phyloP scores from a whole-genome alignment of 1,140 invertebrate genomes.

The Drosophila rhopaloa region DNA sequence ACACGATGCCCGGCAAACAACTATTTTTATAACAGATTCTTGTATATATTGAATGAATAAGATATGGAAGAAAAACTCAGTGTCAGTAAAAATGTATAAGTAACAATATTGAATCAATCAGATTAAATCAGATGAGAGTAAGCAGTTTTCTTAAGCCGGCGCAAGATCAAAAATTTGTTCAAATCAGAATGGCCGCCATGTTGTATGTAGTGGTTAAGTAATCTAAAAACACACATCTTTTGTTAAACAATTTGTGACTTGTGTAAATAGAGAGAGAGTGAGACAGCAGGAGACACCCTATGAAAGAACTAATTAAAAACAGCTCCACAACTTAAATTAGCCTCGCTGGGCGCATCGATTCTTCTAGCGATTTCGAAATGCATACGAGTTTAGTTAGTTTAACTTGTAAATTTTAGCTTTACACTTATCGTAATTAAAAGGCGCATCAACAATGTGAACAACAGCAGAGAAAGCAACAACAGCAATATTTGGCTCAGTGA shows the following conservation, averaged over 20 bases:
- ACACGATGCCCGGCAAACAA: constrained; percentile 38
- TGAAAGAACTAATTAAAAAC: constrained; percentile 46
- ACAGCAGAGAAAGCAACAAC: constrained; percentile 24
- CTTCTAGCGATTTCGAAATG: constrained; percentile 71
- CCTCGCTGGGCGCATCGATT: constrained; percentile 52
- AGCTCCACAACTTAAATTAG: constrained; percentile 51
- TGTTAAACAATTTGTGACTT: constrained; percentile 77
- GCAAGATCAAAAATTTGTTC: constrained; percentile 47
- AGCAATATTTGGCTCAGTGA: constrained; percentile 30
- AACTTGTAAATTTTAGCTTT: constrained; percentile 83
- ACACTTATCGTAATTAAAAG: constrained; percentile 69
- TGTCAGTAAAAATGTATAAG: constrained; percentile 59
- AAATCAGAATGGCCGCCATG: constrained; percentile 62
- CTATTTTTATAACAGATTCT: constrained; percentile 68
- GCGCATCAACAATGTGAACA: constrained; percentile 30
- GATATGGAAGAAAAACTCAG: constrained; percentile 62
- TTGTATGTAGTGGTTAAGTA: constrained; percentile 77
- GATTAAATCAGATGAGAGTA: constrained; percentile 30
- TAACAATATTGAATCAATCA: constrained; percentile 15
- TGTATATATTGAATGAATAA: constrained; percentile 64
- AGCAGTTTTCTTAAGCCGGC: constrained; percentile 46
- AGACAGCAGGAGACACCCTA: constrained; percentile 50
- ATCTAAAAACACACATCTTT: constrained; percentile 50
- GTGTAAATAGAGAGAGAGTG: constrained; percentile 73
- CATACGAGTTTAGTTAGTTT: constrained; percentile 77